phyloP scores from a whole-genome alignment of 2,797 vertebrate species.

The Xiphophorus birchmanni region DNA sequence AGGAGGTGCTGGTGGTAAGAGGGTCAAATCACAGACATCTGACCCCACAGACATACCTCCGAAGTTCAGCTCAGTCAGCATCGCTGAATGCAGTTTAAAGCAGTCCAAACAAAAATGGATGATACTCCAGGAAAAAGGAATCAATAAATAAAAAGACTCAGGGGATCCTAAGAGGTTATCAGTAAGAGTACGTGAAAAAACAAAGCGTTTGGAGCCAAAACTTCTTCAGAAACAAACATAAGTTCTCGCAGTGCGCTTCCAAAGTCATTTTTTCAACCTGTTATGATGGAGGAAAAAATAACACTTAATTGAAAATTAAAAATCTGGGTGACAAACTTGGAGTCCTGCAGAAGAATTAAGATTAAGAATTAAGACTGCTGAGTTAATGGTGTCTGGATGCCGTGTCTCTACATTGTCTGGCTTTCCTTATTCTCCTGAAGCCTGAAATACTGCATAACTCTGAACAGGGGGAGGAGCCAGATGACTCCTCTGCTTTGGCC shows the following conservation, averaged over 20 bases:
- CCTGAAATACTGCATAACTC: conserved; percentile 88
- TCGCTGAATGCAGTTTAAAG: conserved; percentile 36
- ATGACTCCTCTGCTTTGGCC: conserved; percentile 78
- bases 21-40: conserved; percentile 91
- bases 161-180: conserved; percentile 16
- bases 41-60: conserved; percentile 88
- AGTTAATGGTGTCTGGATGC: conserved; percentile 80
- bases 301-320: conserved; percentile 16
- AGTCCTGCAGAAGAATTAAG: conserved; percentile 30
- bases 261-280: conserved; percentile 46
- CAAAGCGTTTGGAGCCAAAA: conserved; percentile 11
- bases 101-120: conserved; percentile 34
- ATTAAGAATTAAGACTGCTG: conserved; percentile 40
- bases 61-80: conserved; percentile 77
- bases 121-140: conserved; percentile 47
- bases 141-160: conserved; percentile 16
- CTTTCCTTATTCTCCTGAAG: conserved; percentile 83
- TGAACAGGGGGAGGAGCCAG: conserved; percentile 85
- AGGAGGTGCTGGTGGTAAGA: conserved; percentile 82
- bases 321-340: conserved; percentile 39
- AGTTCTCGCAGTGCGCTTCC: conserved; percentile 13
- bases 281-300: conserved; percentile 22
- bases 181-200: conserved; percentile 24
- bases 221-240: conserved; percentile 29
- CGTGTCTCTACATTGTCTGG: conserved; percentile 84